Evolutionary conservation across 1,140 invertebrate species (phyloP).

Genomic region (Drosophila cardini): DNA sequence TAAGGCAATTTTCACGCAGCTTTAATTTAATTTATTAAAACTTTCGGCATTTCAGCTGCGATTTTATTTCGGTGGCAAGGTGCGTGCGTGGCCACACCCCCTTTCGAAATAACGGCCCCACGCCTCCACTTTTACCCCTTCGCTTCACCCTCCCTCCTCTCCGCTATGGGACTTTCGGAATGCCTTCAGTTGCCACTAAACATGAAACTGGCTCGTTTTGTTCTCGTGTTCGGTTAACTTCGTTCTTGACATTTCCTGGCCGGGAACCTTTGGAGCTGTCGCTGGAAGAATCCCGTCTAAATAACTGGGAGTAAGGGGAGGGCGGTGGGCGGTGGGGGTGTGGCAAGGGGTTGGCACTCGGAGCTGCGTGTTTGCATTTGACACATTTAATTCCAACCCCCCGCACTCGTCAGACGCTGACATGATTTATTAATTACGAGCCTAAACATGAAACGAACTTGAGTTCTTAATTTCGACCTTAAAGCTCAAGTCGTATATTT

Average conservation of each 20-base stretch:
- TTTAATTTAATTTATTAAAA: conserved; percentile 84
- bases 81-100: conserved; percentile 68
- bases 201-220: conserved; percentile 75
- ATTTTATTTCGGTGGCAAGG: conserved; percentile 40
- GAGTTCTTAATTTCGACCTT: conserved; percentile 80
- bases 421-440: conserved; percentile 80
- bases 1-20: conserved; percentile 75
- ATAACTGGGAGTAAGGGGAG: background rate
- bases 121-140: conserved; percentile 21
- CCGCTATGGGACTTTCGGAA: conserved; percentile 44
- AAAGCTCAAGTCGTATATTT: conserved; percentile 43
- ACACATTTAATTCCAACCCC: conserved; percentile 73
- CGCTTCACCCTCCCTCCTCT: background rate
- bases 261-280: conserved; percentile 23
- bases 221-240: conserved; percentile 75
- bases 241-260: conserved; percentile 80
- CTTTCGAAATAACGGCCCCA: conserved; percentile 6
- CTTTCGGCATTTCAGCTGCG: conserved; percentile 49
- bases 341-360: conserved; percentile 19
- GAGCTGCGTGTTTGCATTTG: conserved; percentile 78
- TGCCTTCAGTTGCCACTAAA: conserved; percentile 58
- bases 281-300: conserved; percentile 35
- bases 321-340: background rate
- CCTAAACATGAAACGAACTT: conserved; percentile 80
- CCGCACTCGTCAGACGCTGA: conserved; percentile 64